These are phyloP conservation scores for Dromius quadrimaculatus DNA, from an alignment of 2,888 invertebrate genomes.

Conservation along the genomic window DNA sequence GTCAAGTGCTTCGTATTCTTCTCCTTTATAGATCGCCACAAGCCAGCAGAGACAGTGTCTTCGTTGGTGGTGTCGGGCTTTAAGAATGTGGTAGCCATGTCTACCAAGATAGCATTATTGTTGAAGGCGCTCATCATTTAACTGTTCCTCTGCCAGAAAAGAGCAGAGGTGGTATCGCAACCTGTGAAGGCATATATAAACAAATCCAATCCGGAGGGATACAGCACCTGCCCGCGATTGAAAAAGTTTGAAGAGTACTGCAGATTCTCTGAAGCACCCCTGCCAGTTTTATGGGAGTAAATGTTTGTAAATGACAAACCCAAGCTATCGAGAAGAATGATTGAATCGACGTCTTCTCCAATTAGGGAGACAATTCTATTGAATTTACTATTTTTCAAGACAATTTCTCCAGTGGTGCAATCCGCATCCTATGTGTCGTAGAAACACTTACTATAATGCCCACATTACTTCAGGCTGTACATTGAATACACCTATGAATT, in stretches of 20 bases:
- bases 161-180: slow-evolving; percentile 50
- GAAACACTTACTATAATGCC: too few relatives aligned
- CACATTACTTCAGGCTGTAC: too few relatives aligned
- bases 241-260: neutral
- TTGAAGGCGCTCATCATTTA: slow-evolving; percentile 14
- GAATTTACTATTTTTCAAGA: too few relatives aligned
- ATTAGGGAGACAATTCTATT: too few relatives aligned
- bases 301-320: slow-evolving; percentile 30
- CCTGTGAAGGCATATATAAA: slow-evolving; percentile 47
- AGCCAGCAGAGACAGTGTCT: too few relatives aligned
- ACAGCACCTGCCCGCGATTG: neutral
- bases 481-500: too few relatives aligned
- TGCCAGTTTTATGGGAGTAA: slow-evolving; percentile 44
- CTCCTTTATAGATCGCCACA: too few relatives aligned
- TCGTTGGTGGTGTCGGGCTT: too few relatives aligned
- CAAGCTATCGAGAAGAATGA: neutral
- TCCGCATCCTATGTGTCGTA: too few relatives aligned
- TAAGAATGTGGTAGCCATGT: too few relatives aligned
- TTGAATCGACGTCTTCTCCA: neutral
- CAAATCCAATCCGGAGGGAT: neutral
- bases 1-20: too few relatives aligned
- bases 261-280: slow-evolving; percentile 27
- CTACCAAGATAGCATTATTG: neutral
- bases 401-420: too few relatives aligned
- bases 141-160: slow-evolving; percentile 42